These are phyloP conservation scores for Indicator indicator DNA, from an alignment of 2,113 vertebrate genomes.

Conservation along the genomic window DNA sequence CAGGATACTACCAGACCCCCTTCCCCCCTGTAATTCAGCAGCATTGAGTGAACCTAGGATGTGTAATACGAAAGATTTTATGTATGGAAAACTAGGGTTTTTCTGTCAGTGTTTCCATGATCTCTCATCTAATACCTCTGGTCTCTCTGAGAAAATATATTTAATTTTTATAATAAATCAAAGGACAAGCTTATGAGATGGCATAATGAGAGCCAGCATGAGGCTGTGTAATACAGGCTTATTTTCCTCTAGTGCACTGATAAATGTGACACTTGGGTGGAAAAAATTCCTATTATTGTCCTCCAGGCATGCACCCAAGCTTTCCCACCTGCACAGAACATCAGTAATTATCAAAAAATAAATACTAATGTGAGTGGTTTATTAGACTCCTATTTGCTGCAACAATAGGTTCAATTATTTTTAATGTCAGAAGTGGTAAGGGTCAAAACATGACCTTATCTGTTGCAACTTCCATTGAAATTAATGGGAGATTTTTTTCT, in stretches of 20 bases:
- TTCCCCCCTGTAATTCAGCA: not conserved
- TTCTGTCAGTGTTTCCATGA: not conserved
- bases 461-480: conserved; percentile 12
- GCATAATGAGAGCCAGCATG: conserved; percentile 58
- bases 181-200: conserved; percentile 8
- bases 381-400: not conserved
- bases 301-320: not conserved
- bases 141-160: conserved; percentile 27
- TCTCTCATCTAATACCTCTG: not conserved
- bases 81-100: not conserved
- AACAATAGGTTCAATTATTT: conserved; percentile 40
- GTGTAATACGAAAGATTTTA: not conserved
- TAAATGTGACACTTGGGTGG: not conserved
- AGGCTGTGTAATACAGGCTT: conserved; percentile 31
- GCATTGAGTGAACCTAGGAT: not conserved
- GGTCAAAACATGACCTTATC: conserved; percentile 4
- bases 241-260: conserved; percentile 35
- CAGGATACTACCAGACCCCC: not conserved
- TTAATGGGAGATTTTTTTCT: not conserved
- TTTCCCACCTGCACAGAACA: conserved; percentile 18
- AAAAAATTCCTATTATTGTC: conserved; percentile 31
- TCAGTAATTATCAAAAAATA: conserved; percentile 39
- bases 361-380: conserved; percentile 9
- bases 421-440: not conserved
- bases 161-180: conserved; percentile 54